Evolutionary conservation across 1,140 invertebrate species (phyloP), one percentile per base, ranked within the genome.

Genomic region (Eurosta solidaginis): DNA sequence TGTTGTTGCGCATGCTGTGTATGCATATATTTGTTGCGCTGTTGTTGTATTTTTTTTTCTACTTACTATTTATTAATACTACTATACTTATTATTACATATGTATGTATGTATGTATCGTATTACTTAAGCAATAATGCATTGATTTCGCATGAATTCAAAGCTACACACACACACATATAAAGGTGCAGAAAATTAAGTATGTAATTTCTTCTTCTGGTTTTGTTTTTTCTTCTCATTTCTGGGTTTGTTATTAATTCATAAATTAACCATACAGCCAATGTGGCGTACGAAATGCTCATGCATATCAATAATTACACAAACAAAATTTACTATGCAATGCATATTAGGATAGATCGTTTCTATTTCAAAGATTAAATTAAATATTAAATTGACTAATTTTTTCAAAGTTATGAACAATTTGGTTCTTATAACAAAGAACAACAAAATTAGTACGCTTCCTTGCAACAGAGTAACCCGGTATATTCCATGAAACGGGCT

Each of bases 1-100:
- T 68, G 73, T 76, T 78, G 73, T 78, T 75, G 29, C 22, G 29
- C 22, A 74, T 75, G 49, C 47, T 78, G 22, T 68, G 59, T n/a
- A 68, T 40, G 20, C 9, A 63, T 63, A 63, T 52, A 54, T 54
- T 27, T 68, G 59, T 68, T 49, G n/a, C n/a, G n/a, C n/a, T 68
- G 59, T 68, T 68, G 59, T 68, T 40, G 59, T 68, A 40, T 17
- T 68, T 29, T 68, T 68, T 20, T 40, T 22, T 68, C 27, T 40
- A 33, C 17, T 68, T 33, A 10, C 9, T 59, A 40, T 68, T 68
- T 68, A 68, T 33, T 33, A 36, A 47, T n/a, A 63, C 59, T 22
- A 68, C 33, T 68, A 42, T 20, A 20, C 36, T 40, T 68, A 63
- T 33, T n/a, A 52, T 9, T 68, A 40, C 17, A 6, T 12, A 17